Percentiles rank a stretch among this genome's conserved stretches.
These are phyloP conservation scores for Frankliniella fusca DNA, from an alignment of 2,888 invertebrate species.

Conservation along the genomic window DNA sequence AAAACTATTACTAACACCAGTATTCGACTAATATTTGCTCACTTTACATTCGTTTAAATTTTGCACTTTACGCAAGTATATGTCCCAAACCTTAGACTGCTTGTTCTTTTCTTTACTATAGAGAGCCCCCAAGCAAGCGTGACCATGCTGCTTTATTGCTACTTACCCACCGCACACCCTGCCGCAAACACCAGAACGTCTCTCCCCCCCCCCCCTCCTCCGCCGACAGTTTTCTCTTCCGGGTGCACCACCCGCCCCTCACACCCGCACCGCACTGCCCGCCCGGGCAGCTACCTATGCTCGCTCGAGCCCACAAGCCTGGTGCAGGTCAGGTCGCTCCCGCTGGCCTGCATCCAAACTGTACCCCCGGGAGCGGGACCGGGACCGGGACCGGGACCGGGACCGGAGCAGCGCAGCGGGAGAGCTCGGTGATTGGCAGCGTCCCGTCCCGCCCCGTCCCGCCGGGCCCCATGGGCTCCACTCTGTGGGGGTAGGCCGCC, in stretches of 20 bases:
- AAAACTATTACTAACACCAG: no score
- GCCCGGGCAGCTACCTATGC: not conserved
- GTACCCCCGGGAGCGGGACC: not conserved
- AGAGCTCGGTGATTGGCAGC: constrained; percentile 5
- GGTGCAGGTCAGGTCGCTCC: not conserved
- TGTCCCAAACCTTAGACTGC: no score
- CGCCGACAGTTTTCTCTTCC: not conserved
- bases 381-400: no score
- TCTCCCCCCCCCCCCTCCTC: constrained; percentile 12
- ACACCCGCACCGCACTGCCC: not conserved
- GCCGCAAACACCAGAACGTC: not conserved
- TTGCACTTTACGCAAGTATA: no score
- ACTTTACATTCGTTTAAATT: no score
- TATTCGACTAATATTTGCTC: no score
- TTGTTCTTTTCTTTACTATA: no score
- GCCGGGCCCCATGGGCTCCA: not conserved
- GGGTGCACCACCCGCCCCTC: not conserved
- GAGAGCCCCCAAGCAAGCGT: no score
- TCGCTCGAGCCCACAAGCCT: not conserved
- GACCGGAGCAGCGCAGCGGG: not conserved
- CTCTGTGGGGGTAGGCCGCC: no score
- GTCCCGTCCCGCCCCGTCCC: not conserved
- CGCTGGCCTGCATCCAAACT: not conserved
- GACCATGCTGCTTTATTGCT: not conserved
- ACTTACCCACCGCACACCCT: not conserved